Base-by-base conservation (phyloP, 2,888 invertebrate genomes). In the Strigamia transsilvanica region DNA sequence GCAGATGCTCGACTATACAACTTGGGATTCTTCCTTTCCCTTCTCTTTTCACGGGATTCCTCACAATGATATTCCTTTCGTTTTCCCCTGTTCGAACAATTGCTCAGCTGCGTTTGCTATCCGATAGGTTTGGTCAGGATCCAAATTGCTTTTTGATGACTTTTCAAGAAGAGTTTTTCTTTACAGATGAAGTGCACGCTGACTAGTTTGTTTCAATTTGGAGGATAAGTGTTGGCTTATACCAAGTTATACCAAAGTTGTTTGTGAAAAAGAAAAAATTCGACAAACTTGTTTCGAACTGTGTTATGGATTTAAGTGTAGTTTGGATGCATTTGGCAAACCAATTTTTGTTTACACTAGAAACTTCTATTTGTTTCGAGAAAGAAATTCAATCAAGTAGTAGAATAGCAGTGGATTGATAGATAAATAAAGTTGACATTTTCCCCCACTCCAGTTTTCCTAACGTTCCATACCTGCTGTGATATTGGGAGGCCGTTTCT, bases 71-170 rank as follows among this genome's bases (percentile, higher is more conserved):
- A 73, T 73, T 73, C 73, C 73, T 73, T 56, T 73, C 73, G 73
- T 32, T 73, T 73, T 73, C 73, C 27, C 61, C 32, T 13, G 73
- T 73, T 73, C 73, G 73, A 73, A 73, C 73, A 73, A 73, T 73
- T 73, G 73, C 73, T 73, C 73, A 73, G 73, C 73, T 80, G 80
- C 80, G 32, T 51, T 51, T 46, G 51, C n/a, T 51, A 32, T 27
- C 51, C 81, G 23, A 61, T 41, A 81, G 81, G 81, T 81, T 81
- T 81, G 81, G 81, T 56, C 34, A 32, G 34, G 81, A 66, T 81
- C 81, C 81, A 81, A 81, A 81, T 66, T 81, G 42, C 81, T 81
- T 81, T 81, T 81, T 81, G 81, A 81, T 81, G 81, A 81, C 81
- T 61, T 38, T 34, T 42, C 38, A 42, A 79, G 42, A 42, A 42